Evolutionary conservation across 1,140 invertebrate species (phyloP), one percentile per base, ranked within the genome.

Genomic region (Drosophila saltans): DNA sequence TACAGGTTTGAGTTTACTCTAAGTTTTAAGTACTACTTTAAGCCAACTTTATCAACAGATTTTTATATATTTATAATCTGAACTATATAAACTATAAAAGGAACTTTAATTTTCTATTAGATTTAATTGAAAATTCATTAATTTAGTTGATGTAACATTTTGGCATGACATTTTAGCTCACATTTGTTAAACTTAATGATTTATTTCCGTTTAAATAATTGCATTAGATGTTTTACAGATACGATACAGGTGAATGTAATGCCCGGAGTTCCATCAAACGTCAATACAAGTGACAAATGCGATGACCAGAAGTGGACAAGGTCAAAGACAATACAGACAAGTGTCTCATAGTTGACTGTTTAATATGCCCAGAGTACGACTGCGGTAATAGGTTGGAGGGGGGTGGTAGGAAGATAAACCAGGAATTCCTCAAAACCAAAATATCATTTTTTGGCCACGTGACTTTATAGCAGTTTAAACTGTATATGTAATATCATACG

Each of bases 201-300:
- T 36, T 16, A 55, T 56, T 81, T 81, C 78, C 78, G 73, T 66
- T 80, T 56, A 52, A 24, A 24, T 52, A 52, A 52, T 52, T 52
- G 21, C 45, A 52, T 2, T 24, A 9, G 3, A 24, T 16, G 16
- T 16, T 48, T 1, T 16, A 4, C 16, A 4, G 43, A 43, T 21
- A 55, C 48, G 39, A 69, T 65, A 48, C 45, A 62, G 52, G 58
- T 41, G 62, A 75, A 68, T 64, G 75, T 59, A 75, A 68, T 75
- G 33, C 33, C 33, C 6, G 33, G 6, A 36, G 33, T 36, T 62
- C 61, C 57, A 41, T 58, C 48, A 75, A 75, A 43, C 48, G 64
- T 5, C 48, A 24, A 48, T 40, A 7, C 60, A 43, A 59, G 56
- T 57, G 57, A 66, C 21, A 68, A 75, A 69, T 62, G 39, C 59